A percentile compares a stretch with the other conserved stretches of the same genome.
Conservation (phyloP, 2,797 vertebrate genomes). For the Semotilus atromaculatus region DNA sequence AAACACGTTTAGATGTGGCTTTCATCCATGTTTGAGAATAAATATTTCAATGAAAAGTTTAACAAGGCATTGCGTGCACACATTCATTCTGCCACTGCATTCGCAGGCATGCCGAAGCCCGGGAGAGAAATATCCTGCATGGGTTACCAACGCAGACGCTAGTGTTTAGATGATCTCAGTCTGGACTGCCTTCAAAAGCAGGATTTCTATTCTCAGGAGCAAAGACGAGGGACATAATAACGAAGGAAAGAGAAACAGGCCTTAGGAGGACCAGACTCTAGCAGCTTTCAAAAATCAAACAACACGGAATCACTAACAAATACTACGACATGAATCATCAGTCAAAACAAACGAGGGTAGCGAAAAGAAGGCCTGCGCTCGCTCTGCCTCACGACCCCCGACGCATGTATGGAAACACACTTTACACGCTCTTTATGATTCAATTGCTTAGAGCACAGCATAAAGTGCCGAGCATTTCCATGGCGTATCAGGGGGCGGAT, state of each 20-base stretch:
- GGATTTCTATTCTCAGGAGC: constrained; percentile 15
- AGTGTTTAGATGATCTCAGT: constrained; percentile 27
- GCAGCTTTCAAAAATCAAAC: constrained; percentile 70
- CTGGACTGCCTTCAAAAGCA: not conserved
- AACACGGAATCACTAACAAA: constrained; percentile 47
- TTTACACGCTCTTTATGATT: constrained; percentile 56
- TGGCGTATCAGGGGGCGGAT: constrained; percentile 38
- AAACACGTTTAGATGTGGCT: not conserved
- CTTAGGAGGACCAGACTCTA: constrained; percentile 54
- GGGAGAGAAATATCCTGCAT: not conserved
- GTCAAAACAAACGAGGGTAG: constrained; percentile 41
- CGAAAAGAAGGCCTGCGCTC: constrained; percentile 46
- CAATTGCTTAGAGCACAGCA: constrained; percentile 62
- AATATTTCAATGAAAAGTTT: not conserved
- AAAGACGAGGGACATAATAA: not conserved
- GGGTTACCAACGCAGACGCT: not conserved
- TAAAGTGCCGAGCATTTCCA: constrained; percentile 60
- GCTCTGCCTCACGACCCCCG: constrained; percentile 21
- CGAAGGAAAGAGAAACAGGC: not conserved
- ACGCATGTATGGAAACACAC: constrained; percentile 46
- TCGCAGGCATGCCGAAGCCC: not conserved
- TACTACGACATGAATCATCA: constrained; percentile 46
- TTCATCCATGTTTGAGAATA: constrained; percentile 26
- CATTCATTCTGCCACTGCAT: constrained; percentile 7
- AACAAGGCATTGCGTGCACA: constrained; percentile 17